phyloP scores from a whole-genome alignment of 2,113 vertebrate genomes.

The Cettia cetti region DNA sequence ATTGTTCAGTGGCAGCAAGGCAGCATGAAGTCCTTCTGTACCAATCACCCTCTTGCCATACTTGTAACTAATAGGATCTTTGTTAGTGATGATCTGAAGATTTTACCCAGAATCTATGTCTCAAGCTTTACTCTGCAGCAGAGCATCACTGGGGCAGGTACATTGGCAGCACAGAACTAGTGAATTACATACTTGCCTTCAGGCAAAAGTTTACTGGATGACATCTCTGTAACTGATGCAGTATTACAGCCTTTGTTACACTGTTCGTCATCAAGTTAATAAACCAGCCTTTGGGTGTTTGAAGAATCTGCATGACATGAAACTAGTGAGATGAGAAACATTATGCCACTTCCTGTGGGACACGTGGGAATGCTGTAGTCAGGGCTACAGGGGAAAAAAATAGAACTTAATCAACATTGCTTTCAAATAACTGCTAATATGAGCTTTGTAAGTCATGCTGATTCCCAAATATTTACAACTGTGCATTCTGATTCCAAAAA shows the following conservation, averaged over 20 bases:
- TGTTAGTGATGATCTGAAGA: background rate
- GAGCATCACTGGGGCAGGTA: background rate
- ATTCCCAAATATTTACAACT: background rate
- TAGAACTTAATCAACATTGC: background rate
- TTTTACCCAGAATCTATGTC: background rate
- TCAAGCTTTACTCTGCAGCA: background rate
- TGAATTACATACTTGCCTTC: background rate
- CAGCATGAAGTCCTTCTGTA: background rate
- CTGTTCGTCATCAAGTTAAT: background rate
- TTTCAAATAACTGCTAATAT: background rate
- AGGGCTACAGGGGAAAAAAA: background rate
- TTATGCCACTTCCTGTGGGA: background rate
- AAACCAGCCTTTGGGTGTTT: background rate
- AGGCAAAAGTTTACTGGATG: background rate
- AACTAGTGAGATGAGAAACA: background rate
- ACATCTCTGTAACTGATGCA: background rate
- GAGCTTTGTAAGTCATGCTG: background rate
- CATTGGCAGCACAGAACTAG: background rate
- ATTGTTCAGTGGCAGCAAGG: rapidly evolving
- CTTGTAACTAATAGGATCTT: background rate
- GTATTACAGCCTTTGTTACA: background rate
- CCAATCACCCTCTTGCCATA: background rate
- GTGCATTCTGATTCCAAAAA: background rate
- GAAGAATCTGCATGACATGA: background rate
- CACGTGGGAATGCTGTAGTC: background rate